Evolutionary conservation across 2,888 invertebrate species (phyloP), one percentile per base, ranked within the genome.

Genomic region (Trissonchulus sp.): DNA sequence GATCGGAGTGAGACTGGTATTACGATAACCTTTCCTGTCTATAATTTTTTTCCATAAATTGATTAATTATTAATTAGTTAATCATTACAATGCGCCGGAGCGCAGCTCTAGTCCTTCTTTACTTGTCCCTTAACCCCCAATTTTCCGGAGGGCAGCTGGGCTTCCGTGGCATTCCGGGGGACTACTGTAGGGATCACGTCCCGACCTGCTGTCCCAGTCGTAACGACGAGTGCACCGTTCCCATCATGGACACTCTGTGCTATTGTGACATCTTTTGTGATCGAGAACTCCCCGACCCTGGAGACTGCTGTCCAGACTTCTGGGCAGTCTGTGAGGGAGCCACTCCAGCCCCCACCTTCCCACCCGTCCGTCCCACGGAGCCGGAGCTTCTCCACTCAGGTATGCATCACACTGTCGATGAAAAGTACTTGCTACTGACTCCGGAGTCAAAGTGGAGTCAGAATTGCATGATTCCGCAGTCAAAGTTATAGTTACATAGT

Each of bases 221-320:
- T 68, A 87, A 89, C 78, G 96, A 96, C 84, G 88, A 89, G 30
- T 96, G 96, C 84, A 89, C 93, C 0, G 89, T 90, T 74, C 90
- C 90, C 34, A 93, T 95, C 81, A 85, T 91, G 76, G 93, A 94
- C 0, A 85, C 91, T 23, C 78, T 83, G 1, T 97, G 97, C 86
- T 97, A 97, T 86, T 97, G 97, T 85, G 97, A 97, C 85, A 89
- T 91, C 79, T 96, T 95, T 86, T 96, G 96, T 86, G 91, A 92
- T 83, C 87, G 91, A 38, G 89, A 89, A 1, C 78, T 81, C 35
- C 30, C 37, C 0, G 84, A 86, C 15, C 8, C 8, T 48, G 90
- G 90, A 79, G 96, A 96, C 84, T 97, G 96, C 84, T 97, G 96
- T 82, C 96, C 96, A 0, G 97, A 97, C 86, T 97, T 91, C 84